Evolutionary conservation across 2,113 vertebrate species (phyloP), one percentile per base, ranked within the genome.

Genomic region (Megaceryle maxima): DNA sequence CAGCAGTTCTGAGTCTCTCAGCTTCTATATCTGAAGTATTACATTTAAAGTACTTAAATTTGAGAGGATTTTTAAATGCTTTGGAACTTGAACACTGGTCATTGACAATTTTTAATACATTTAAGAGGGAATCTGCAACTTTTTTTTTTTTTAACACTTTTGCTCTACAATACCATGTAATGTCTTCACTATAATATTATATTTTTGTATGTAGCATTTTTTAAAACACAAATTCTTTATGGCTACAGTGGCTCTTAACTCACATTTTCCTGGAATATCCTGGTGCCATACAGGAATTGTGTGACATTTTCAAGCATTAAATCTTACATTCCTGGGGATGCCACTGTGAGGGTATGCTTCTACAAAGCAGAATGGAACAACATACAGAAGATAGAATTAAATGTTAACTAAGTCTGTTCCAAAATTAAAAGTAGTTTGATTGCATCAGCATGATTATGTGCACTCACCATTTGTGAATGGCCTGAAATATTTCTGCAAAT

Each of bases 21-120:
- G 24, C 9, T 59, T 75, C 39, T 77, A 0, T 62, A 55, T 41
- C 79, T 59, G 35, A 88, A 82, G 5, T 48, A 43, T 48, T 75
- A 13, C 4, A 16, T 75, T 75, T 63, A 26, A 79, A 75, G 21
- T 50, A 35, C 18, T 63, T 26, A 44, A 6, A 62, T 59, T n/a
- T 25, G 5, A 14, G 1, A 10, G 8, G 6, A 55, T 75, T 75
- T 67, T 63, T 67, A 62, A 72, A 68, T 60, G 4, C 7, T 84
- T 67, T 57, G 46, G 41, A 81, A 41, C 5, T 44, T 83, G 50
- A 62, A 3, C 0, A 0, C 4, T 31, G 14, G 1, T 53, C 2
- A 62, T 73, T 85, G 60, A 33, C 5, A 66, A 56, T 37, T 68
- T 44, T 77, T 39, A 28, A 50, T 55, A 11, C 2, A 37, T 63